These are phyloP conservation scores for Tadarida brasiliensis DNA, from an alignment of 2,797 vertebrate genomes.

Conservation along the genomic window DNA sequence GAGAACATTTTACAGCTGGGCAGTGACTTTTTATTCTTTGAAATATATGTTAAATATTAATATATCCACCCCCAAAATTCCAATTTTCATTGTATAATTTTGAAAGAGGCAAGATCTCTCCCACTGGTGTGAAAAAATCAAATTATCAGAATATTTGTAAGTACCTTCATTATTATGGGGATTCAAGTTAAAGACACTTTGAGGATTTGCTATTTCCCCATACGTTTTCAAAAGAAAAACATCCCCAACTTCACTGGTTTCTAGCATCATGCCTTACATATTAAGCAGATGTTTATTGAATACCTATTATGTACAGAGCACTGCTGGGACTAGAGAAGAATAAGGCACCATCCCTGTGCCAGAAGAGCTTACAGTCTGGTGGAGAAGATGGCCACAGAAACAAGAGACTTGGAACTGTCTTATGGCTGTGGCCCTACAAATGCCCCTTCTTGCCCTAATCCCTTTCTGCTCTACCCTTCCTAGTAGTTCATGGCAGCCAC, in stretches of 20 bases:
- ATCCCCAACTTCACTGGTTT: neutral
- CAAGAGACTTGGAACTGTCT: neutral
- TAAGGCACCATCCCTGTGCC: neutral
- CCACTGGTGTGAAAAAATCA: neutral
- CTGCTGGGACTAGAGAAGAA: neutral
- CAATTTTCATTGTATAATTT: neutral
- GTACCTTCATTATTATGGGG: slow-evolving; percentile 16
- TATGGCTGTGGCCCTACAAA: neutral
- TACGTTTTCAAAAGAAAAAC: slow-evolving; percentile 35
- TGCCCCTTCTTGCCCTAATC: neutral
- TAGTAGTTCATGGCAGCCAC: neutral
- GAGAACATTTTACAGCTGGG: slow-evolving; percentile 6
- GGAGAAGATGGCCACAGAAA: slow-evolving; percentile 24
- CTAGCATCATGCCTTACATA: slow-evolving; percentile 19
- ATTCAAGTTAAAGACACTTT: slow-evolving; percentile 25
- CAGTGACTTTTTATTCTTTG: slow-evolving; percentile 32
- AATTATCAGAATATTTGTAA: slow-evolving; percentile 31
- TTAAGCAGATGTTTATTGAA: slow-evolving; percentile 17
- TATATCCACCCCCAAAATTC: neutral
- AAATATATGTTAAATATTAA: slow-evolving; percentile 32
- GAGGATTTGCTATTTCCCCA: neutral
- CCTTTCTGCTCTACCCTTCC: neutral
- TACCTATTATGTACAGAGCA: neutral
- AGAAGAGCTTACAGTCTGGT: neutral
- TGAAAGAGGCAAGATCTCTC: neutral